Conservation (phyloP, 2,113 vertebrate genomes). For the Alaudala cheleensis region DNA sequence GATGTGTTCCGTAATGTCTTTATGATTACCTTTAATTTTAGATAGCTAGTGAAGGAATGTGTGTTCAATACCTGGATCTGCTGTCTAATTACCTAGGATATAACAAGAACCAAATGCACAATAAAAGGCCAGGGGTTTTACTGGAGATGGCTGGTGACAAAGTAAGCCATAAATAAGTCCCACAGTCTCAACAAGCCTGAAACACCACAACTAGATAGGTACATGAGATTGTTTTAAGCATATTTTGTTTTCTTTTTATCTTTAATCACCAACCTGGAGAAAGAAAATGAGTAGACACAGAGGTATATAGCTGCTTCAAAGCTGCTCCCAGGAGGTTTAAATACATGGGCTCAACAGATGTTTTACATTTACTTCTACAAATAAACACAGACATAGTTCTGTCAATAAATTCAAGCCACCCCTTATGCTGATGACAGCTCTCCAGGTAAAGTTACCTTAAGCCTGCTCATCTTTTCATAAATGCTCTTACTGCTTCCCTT, state of each 20-base stretch:
- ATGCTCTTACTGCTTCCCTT: background rate
- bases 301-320: slow-evolving; percentile 33
- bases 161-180: slow-evolving; percentile 27
- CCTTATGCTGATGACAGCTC: background rate
- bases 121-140: slow-evolving; percentile 39
- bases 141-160: slow-evolving; percentile 9
- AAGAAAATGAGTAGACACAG: background rate
- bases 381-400: slow-evolving; percentile 14
- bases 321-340: slow-evolving; percentile 22
- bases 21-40: slow-evolving; percentile 72
- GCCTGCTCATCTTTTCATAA: background rate
- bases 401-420: slow-evolving; percentile 15
- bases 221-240: slow-evolving; percentile 7
- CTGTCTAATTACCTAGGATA: slow-evolving; percentile 43
- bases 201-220: background rate
- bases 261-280: slow-evolving; percentile 24
- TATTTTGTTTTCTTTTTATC: slow-evolving; percentile 45
- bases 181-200: background rate
- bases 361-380: slow-evolving; percentile 54
- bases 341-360: background rate
- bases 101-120: slow-evolving; percentile 12
- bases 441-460: slow-evolving; percentile 23
- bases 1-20: slow-evolving; percentile 53
- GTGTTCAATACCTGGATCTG: slow-evolving; percentile 55
- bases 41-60: slow-evolving; percentile 40